Base-by-base conservation (phyloP, 2,113 vertebrate species). In the Galbula dea region DNA sequence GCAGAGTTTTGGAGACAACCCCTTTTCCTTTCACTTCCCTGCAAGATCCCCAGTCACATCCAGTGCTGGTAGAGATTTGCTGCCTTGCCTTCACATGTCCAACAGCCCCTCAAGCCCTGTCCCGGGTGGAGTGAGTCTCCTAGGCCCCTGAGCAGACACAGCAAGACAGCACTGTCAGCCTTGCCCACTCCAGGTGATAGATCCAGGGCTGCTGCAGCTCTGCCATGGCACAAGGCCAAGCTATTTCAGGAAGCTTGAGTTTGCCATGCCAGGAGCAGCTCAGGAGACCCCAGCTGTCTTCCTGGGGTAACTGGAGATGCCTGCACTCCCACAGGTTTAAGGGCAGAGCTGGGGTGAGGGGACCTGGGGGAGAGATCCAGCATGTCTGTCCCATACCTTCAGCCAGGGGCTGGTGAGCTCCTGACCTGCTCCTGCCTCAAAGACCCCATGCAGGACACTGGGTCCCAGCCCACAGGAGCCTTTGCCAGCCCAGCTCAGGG, bases 41-140 rank as follows among this genome's bases (percentile, higher is more conserved):
- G 69, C 36, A 65, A 74, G 39, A 79, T 66, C 26, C 46, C 13
- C 1, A 3, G 55, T 18, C 48, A 14, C 18, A 34, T 74, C 22
- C 58, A 79, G 37, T 11, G 2, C 0, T 0, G 54, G 13, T 75
- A 73, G 72, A 27, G 54, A 19, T 80, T 76, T 80, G 21, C 72
- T 83, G 63, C 27, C 61, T 74, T 86, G 39, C 43, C 9, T 41
- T 55, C 41, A 51, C 2, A 0, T 34, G 52, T 19, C 61, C 12
- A 5, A 2, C 77, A 46, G 59, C 26, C 22, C 48, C 58, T 51
- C 0, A 0, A 75, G n/a, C 52, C 62, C 45, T 24, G 21, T 41
- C 39, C 30, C 3, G 1, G 21, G 26, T 10, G 0, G 3, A 15
- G 8, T 29, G 59, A 80, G n/a, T 32, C 34, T 66, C 0, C 0